A percentile compares a stretch with the other conserved stretches of the same genome.
Conservation (phyloP, 2,113 vertebrate genomes). For the Sinosuthora webbiana region DNA sequence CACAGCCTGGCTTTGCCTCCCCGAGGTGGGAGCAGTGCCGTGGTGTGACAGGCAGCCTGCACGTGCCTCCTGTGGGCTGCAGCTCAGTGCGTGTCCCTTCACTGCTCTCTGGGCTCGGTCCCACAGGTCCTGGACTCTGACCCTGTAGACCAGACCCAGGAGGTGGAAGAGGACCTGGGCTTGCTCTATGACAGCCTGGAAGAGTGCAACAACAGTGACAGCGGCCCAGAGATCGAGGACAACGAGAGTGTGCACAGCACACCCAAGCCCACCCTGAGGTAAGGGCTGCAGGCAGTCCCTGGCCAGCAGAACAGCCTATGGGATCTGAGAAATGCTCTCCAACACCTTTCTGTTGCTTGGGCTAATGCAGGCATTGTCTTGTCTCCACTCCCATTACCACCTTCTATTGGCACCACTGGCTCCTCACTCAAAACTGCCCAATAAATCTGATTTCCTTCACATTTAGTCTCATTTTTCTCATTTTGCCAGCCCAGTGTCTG, state of each 20-base stretch:
- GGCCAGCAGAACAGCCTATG: neutral
- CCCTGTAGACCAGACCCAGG: conserved; percentile 87
- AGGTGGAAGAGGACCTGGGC: conserved; percentile 91
- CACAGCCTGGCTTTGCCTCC: neutral
- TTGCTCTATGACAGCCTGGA: conserved; percentile 92
- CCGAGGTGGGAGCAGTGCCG: neutral
- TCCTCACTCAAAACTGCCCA: neutral
- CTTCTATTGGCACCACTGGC: neutral
- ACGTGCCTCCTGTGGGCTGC: neutral
- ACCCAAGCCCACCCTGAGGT: conserved; percentile 96
- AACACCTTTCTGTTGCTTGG: neutral
- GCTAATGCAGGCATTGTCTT: neutral
- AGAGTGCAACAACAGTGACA: conserved; percentile 96
- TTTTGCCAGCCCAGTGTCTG: neutral
- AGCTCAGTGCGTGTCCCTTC: neutral
- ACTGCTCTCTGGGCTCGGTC: neutral
- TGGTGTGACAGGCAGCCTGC: neutral
- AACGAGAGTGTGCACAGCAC: conserved; percentile 97
- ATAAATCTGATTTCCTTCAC: neutral
- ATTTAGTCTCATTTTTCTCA: neutral
- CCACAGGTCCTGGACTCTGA: conserved; percentile 92
- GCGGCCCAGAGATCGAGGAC: conserved; percentile 92
- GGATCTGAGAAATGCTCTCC: neutral
- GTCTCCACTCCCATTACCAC: neutral
- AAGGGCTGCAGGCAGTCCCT: neutral